phyloP scores from a whole-genome alignment of 2,113 vertebrate genomes.

The Suncus etruscus region DNA sequence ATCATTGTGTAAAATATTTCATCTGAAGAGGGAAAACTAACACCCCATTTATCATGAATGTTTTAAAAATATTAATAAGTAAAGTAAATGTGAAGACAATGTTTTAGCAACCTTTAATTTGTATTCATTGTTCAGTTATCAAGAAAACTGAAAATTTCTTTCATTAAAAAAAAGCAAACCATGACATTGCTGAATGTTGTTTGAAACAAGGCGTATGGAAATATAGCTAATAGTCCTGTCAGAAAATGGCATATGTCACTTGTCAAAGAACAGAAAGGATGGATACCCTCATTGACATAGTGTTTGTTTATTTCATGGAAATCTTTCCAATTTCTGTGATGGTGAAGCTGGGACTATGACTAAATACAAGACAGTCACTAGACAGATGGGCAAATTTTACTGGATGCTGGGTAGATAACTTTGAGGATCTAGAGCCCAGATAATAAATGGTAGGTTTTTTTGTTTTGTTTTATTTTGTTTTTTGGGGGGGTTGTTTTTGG shows the following conservation, averaged over 20 bases:
- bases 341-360: neutral
- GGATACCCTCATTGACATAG: neutral
- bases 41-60: neutral
- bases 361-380: neutral
- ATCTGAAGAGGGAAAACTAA: conserved; percentile 3
- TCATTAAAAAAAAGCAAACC: neutral
- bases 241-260: conserved; percentile 6
- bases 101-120: conserved; percentile 44
- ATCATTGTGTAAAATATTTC: neutral
- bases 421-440: neutral
- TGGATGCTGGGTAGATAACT: neutral
- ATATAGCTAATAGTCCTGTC: neutral
- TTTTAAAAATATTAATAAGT: conserved; percentile 48
- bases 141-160: conserved; percentile 43
- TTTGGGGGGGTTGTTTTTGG: no score
- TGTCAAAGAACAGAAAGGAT: neutral
- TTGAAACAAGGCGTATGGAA: conserved; percentile 14
- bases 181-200: neutral
- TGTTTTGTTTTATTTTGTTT: no score
- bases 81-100: conserved; percentile 33
- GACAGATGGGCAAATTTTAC: neutral
- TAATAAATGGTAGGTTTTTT: neutral
- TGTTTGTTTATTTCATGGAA: neutral
- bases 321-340: neutral
- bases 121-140: conserved; percentile 19